phyloP scores from a whole-genome alignment of 1,140 invertebrate species.

The Cydia splendana region DNA sequence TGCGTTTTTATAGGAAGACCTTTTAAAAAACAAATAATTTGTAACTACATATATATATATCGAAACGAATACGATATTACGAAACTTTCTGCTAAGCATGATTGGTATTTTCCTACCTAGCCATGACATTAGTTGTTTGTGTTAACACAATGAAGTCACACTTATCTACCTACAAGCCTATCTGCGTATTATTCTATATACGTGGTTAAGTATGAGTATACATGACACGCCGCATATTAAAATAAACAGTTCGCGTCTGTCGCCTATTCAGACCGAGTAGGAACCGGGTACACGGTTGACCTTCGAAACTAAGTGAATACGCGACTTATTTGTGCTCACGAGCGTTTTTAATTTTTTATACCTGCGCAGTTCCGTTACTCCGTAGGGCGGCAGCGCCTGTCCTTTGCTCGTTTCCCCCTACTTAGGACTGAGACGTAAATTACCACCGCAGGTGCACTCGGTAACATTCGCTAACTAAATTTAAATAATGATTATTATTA shows the following conservation, averaged over 20 bases:
- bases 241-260: conserved; percentile 24
- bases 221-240: conserved; percentile 26
- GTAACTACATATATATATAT: neutral
- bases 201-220: conserved; percentile 10
- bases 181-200: conserved; percentile 1
- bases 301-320: conserved; percentile 29
- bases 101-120: conserved; percentile 8
- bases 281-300: neutral
- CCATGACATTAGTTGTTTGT: conserved; percentile 13
- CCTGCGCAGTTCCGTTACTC: conserved; percentile 35
- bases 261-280: conserved; percentile 8
- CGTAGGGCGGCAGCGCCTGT: neutral
- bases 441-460: conserved; percentile 21
- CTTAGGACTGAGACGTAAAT: conserved; percentile 25
- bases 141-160: conserved; percentile 19
- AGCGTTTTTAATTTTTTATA: conserved; percentile 29
- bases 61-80: no score
- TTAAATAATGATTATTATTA: conserved; percentile 18
- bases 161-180: neutral
- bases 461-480: conserved; percentile 14
- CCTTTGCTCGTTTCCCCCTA: conserved; percentile 8
- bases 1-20: neutral
- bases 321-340: conserved; percentile 29
- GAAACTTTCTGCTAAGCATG: neutral
- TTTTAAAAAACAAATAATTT: neutral